phyloP scores from a whole-genome alignment of 2,797 vertebrate genomes.

The Sebastes taczanowskii region DNA sequence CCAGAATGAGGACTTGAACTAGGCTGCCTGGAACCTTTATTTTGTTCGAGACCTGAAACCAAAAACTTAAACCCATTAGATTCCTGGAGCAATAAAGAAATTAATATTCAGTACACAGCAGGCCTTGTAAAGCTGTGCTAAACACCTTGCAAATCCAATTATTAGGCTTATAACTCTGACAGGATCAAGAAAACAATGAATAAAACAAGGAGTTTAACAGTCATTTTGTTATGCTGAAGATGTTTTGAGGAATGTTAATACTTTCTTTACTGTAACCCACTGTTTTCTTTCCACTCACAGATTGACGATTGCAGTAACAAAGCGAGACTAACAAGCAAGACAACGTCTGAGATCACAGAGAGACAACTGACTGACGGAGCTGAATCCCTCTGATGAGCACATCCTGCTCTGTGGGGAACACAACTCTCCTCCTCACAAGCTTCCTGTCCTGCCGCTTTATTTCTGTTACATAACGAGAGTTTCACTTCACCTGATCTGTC shows the following conservation, averaged over 20 bases:
- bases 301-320: not conserved
- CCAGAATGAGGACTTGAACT: not conserved
- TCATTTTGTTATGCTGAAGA: not conserved
- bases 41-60: not conserved
- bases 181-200: not conserved
- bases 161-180: not conserved
- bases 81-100: not conserved
- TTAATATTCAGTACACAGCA: not conserved
- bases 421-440: not conserved
- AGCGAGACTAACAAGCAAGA: constrained; percentile 28
- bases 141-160: not conserved
- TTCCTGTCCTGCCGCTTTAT: constrained; percentile 15
- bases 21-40: not conserved
- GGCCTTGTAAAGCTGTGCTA: not conserved
- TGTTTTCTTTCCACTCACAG: constrained; percentile 4
- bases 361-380: constrained; percentile 33
- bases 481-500: constrained; percentile 43
- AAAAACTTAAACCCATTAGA: not conserved
- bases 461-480: constrained; percentile 34
- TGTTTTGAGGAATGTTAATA: not conserved
- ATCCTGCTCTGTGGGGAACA: constrained; percentile 15
- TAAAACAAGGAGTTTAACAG: not conserved
- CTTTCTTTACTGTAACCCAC: not conserved
- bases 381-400: constrained; percentile 31
- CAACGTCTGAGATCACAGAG: constrained; percentile 7